phyloP scores from a whole-genome alignment of 1,140 invertebrate species.

The Megathymus violae region DNA sequence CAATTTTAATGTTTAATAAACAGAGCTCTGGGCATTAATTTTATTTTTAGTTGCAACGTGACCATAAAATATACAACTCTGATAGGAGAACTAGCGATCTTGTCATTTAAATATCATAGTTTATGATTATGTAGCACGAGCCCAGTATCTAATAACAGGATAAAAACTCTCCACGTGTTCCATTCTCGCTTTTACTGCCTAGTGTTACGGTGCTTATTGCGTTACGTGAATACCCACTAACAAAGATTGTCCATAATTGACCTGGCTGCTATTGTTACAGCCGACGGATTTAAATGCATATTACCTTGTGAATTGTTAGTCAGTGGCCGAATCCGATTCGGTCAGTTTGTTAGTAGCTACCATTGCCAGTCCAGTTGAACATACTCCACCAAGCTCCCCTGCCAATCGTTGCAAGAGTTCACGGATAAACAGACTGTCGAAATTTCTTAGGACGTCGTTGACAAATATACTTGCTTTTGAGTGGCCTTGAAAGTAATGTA shows the following conservation, averaged over 20 bases:
- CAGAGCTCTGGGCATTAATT: too few species aligned
- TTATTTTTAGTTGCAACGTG: too few species aligned
- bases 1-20: too few species aligned
- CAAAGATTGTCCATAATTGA: conserved; percentile 16
- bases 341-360: neutral
- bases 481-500: too few species aligned
- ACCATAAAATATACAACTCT: too few species aligned
- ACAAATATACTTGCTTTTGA: too few species aligned
- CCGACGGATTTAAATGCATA: conserved; percentile 12
- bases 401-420: too few species aligned
- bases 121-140: conserved; percentile 10
- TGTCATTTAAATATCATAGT: conserved; percentile 1
- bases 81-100: neutral
- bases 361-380: too few species aligned
- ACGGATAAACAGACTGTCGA: too few species aligned
- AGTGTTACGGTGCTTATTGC: neutral
- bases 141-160: neutral
- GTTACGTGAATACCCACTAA: neutral
- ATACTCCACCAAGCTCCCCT: too few species aligned
- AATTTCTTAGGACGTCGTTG: too few species aligned
- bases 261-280: conserved; percentile 1
- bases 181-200: neutral
- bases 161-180: neutral
- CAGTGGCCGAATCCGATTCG: neutral
- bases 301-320: conserved; percentile 11